Base-by-base conservation (phyloP, 2,888 invertebrate species). In the Pollenia griseotomentosa region DNA sequence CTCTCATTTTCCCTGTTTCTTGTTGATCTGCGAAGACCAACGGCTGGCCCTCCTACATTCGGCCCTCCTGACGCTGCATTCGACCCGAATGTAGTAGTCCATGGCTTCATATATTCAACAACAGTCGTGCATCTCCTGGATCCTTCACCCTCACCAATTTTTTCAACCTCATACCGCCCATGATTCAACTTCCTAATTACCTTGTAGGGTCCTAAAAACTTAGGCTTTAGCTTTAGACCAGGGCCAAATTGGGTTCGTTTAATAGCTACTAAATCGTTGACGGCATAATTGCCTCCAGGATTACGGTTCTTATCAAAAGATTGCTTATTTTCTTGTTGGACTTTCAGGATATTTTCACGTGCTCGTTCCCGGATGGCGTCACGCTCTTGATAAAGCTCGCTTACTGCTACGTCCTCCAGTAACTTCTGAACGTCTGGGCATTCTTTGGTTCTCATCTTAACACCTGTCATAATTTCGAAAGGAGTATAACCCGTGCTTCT, bases 31-130 rank as follows among this genome's bases (percentile, higher is more conserved):
- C 33, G 33, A 33, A 33, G 33, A 33, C 33, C 33, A 33, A 33
- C 33, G 5, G 6, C 33, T 33, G 33, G 33, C 33, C 33, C 33
- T 63, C 42, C 63, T 42, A 63, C 63, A 63, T n/a, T 63, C 63
- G 63, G 44, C 40, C 57, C n/a, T 63, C 14, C 63, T 63, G 42
- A 63, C 40, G 42, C 16, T 16, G 66, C 16, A 66, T 66, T 66
- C 66, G 66, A 12, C 46, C 66, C 66, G 66, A 66, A 66, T 66
- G 66, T 19, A 10, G 66, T 7, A 16, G 11, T 66, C 66, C 66
- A 66, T 5, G 42, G 42, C 16, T 66, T 66, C 66, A 66, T 66
- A 46, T 44, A 66, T 16, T 66, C 66, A 8, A 16, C 46, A 11
- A 46, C 46, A n/a, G 66, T 65, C n/a, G 42, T 11, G 11, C 65